A percentile compares a stretch with the other conserved stretches of the same genome.
phyloP scores from a whole-genome alignment of 2,888 invertebrate genomes.

The Tetanocera ferruginea region DNA sequence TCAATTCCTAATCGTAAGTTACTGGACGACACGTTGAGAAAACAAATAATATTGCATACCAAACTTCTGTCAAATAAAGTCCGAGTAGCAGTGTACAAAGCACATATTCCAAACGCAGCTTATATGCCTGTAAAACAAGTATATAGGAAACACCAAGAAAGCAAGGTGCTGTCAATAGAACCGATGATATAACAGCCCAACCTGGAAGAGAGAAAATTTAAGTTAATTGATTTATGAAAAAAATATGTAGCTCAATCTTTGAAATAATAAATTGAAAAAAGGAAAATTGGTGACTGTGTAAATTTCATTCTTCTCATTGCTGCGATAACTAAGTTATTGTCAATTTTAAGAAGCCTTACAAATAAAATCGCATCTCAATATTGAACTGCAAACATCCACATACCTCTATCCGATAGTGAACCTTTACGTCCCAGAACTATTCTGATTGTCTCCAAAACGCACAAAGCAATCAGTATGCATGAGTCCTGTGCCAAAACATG shows the following conservation, averaged over 20 bases:
- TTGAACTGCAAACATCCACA: neutral
- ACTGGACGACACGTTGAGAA: slow-evolving; percentile 75
- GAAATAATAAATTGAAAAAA: no score
- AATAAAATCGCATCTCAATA: no score
- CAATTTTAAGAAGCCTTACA: no score
- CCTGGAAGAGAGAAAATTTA: slow-evolving; percentile 71
- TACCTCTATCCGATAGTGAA: slow-evolving; percentile 66
- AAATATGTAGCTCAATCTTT: neutral
- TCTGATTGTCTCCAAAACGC: slow-evolving; percentile 84
- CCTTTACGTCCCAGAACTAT: slow-evolving; percentile 89
- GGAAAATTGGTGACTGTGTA: neutral
- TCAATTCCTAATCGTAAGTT: slow-evolving; percentile 70
- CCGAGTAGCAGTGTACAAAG: slow-evolving; percentile 87
- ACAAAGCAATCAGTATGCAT: slow-evolving; percentile 81
- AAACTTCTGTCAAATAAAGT: slow-evolving; percentile 77
- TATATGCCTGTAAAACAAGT: slow-evolving; percentile 89
- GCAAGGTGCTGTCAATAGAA: slow-evolving; percentile 86
- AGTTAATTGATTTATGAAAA: slow-evolving; percentile 42
- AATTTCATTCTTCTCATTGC: neutral
- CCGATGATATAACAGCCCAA: slow-evolving; percentile 84
- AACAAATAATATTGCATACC: slow-evolving; percentile 77
- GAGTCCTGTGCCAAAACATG: slow-evolving; percentile 84
- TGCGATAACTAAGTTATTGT: neutral
- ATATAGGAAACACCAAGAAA: slow-evolving; percentile 87
- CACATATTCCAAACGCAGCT: slow-evolving; percentile 88